phyloP scores from a whole-genome alignment of 2,797 vertebrate genomes.

The Loriculus beryllinus region DNA sequence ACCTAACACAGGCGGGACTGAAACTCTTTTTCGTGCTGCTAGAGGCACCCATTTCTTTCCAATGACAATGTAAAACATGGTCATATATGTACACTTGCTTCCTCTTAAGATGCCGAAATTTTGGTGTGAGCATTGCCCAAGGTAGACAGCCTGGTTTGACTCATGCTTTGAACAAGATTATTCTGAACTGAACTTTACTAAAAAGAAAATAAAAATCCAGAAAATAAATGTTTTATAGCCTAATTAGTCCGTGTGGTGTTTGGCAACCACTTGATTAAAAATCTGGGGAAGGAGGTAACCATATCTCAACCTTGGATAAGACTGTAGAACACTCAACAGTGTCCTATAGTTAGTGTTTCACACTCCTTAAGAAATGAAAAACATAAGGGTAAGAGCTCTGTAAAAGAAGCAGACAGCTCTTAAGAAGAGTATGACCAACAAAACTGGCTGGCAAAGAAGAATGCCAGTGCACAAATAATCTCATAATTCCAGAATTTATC shows the following conservation, averaged over 20 bases:
- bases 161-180: background rate
- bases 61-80: background rate
- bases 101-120: background rate
- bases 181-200: background rate
- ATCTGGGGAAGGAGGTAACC: fast-evolving
- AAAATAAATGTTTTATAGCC: background rate
- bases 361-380: background rate
- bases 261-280: background rate
- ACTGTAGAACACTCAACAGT: background rate
- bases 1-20: fast-evolving
- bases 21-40: background rate
- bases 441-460: background rate
- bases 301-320: background rate
- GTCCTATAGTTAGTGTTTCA: background rate
- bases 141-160: background rate
- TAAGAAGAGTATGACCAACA: background rate
- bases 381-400: background rate
- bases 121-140: background rate
- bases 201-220: background rate
- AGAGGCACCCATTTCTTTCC: background rate
- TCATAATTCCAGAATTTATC: background rate
- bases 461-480: background rate
- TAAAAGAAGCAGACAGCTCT: background rate
- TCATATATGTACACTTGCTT: background rate
- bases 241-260: background rate